These are phyloP conservation scores for Nezara viridula DNA, from an alignment of 2,888 invertebrate genomes.

Conservation along the genomic window DNA sequence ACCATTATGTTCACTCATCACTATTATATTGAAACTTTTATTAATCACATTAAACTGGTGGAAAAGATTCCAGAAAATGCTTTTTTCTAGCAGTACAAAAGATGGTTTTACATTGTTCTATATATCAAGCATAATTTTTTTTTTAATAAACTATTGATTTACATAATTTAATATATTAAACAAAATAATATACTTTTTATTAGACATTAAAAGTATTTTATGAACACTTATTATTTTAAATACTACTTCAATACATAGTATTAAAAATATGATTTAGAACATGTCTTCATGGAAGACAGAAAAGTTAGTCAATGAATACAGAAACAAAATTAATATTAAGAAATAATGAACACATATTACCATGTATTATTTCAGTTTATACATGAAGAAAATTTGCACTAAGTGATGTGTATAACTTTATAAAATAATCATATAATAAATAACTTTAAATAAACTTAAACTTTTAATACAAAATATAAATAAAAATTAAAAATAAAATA, in stretches of 20 bases:
- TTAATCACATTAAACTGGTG: neutral
- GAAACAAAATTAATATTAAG: conserved; percentile 5
- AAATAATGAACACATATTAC: neutral
- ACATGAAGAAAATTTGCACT: neutral
- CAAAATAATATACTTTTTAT: neutral
- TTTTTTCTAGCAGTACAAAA: neutral
- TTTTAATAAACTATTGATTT: neutral
- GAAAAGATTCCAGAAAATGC: neutral
- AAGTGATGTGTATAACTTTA: neutral
- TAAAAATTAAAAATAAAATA: neutral
- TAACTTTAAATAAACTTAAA: neutral
- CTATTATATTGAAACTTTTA: neutral
- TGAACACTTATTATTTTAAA: neutral
- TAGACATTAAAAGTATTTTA: neutral
- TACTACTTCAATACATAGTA: conserved; percentile 34
- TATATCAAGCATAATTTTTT: neutral
- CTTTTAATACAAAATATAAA: neutral
- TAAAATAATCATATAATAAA: neutral
- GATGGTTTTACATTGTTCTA: neutral
- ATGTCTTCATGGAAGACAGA: conserved; percentile 32
- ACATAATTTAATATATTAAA: neutral
- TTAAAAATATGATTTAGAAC: conserved; percentile 32
- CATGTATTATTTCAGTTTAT: neutral
- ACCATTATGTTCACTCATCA: neutral
- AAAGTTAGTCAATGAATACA: neutral